Evolutionary conservation across 30 jellyfish, hydroid and myxozoan species (phyloP).

Genomic region (Nemopilema nomurai): DNA sequence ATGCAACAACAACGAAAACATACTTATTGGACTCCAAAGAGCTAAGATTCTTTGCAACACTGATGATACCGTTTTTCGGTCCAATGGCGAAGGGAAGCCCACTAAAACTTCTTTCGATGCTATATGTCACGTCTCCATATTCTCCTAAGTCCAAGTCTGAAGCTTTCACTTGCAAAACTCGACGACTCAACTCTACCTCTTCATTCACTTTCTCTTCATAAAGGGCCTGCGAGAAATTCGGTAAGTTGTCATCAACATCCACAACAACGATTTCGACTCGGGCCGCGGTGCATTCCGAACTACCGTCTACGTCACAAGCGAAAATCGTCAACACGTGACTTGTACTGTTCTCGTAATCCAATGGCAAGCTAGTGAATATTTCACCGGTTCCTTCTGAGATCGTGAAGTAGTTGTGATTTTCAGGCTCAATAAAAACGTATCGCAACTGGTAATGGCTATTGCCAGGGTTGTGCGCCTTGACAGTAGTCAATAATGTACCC

Average conservation of each 20-base stretch:
- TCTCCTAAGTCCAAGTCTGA: conserved; percentile 59
- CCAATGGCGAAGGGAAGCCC: conserved; percentile 44
- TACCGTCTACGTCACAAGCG: conserved; percentile 79
- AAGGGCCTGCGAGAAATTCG: conserved; percentile 37
- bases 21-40: not conserved
- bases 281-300: conserved; percentile 68
- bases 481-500: conserved; percentile 54
- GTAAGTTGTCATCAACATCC: conserved; percentile 77
- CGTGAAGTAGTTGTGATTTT: conserved; percentile 25
- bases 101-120: not conserved
- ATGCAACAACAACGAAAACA: conserved; percentile 34
- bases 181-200: conserved; percentile 27
- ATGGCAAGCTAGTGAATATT: conserved; percentile 21
- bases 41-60: conserved; percentile 3
- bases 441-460: conserved; percentile 26
- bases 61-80: conserved; percentile 21
- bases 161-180: conserved; percentile 46
- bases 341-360: conserved; percentile 69
- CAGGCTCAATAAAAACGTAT: conserved; percentile 51
- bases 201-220: conserved; percentile 39
- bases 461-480: conserved; percentile 49
- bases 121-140: conserved; percentile 43
- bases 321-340: conserved; percentile 54
- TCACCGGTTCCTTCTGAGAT: conserved; percentile 68
- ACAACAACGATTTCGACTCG: conserved; percentile 46